These are phyloP conservation scores for Moxostoma hubbsi DNA, from an alignment of 2,797 vertebrate genomes.

Conservation along the genomic window DNA sequence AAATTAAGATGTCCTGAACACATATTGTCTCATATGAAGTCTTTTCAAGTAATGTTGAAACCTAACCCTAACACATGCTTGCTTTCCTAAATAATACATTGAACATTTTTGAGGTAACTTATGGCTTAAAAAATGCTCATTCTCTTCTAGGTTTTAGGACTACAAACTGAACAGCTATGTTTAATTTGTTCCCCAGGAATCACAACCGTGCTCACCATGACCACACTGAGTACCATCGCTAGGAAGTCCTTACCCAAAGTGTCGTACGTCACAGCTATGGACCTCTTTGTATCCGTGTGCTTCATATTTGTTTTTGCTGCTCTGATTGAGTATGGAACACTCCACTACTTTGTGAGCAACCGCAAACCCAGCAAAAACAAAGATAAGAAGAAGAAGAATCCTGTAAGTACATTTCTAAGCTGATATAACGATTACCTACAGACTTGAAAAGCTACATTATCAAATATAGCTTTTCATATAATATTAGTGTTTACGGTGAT, in stretches of 20 bases:
- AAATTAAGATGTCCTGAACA: too few relatives aligned
- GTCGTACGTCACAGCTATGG: conserved; percentile 98
- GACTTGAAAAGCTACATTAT: neutral
- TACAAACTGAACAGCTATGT: neutral
- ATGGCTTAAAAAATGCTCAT: too few relatives aligned
- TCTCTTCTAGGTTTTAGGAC: too few relatives aligned
- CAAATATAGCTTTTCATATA: neutral
- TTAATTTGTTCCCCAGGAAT: conserved; percentile 79
- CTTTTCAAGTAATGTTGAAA: too few relatives aligned
- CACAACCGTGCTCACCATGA: conserved; percentile 98
- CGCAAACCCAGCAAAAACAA: conserved; percentile 97
- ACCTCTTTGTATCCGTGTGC: conserved; percentile 98
- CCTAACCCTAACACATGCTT: too few relatives aligned
- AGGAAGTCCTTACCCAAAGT: conserved; percentile 98
- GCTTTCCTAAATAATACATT: too few relatives aligned
- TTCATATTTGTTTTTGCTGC: conserved; percentile 99
- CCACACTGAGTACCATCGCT: conserved; percentile 96
- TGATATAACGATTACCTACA: neutral
- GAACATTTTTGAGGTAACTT: too few relatives aligned
- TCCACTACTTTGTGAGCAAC: conserved; percentile 99
- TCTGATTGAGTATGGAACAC: conserved; percentile 95
- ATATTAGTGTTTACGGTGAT: too few relatives aligned
- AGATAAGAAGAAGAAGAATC: conserved; percentile 99
- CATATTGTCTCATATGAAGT: too few relatives aligned
- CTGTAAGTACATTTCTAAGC: conserved; percentile 80